Percentiles rank a stretch among this genome's conserved stretches.
Conservation (phyloP, 2,888 invertebrate genomes). For the Phymatocera aterrima region DNA sequence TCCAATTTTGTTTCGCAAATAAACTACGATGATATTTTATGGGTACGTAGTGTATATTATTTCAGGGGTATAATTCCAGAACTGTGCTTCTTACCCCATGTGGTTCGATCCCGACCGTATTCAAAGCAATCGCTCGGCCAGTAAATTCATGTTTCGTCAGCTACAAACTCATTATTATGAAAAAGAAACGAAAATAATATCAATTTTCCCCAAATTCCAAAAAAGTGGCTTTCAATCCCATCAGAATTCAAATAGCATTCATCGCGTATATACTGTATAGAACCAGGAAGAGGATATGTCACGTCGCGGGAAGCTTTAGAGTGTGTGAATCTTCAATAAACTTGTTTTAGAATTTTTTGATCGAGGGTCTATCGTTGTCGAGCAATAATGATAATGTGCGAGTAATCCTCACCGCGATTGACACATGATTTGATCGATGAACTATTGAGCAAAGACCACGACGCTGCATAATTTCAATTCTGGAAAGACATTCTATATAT, state of each 20-base stretch:
- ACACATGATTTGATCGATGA: not conserved
- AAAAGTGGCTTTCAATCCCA: not conserved
- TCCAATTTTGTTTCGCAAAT: constrained; percentile 15
- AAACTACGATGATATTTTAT: not conserved
- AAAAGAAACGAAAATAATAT: not conserved
- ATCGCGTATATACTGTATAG: not conserved
- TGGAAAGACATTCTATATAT: not conserved
- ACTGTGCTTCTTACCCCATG: not conserved
- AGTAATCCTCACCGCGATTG: not conserved
- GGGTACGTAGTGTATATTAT: too few relatives aligned
- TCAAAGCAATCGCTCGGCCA: not conserved
- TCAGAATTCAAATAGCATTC: not conserved
- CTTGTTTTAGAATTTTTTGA: not conserved
- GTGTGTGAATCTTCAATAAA: not conserved
- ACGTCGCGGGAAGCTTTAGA: not conserved
- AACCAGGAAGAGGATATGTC: not conserved
- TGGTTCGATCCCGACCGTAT: not conserved
- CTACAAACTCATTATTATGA: not conserved
- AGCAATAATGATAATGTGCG: not conserved
- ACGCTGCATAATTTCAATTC: not conserved
- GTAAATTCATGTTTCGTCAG: not conserved
- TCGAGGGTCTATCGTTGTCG: constrained; percentile 9
- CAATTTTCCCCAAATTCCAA: not conserved
- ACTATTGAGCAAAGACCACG: not conserved
- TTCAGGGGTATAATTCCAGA: not conserved